Evolutionary conservation across 2,797 vertebrate species (phyloP).

Genomic region (Leptoclinus maculatus): DNA sequence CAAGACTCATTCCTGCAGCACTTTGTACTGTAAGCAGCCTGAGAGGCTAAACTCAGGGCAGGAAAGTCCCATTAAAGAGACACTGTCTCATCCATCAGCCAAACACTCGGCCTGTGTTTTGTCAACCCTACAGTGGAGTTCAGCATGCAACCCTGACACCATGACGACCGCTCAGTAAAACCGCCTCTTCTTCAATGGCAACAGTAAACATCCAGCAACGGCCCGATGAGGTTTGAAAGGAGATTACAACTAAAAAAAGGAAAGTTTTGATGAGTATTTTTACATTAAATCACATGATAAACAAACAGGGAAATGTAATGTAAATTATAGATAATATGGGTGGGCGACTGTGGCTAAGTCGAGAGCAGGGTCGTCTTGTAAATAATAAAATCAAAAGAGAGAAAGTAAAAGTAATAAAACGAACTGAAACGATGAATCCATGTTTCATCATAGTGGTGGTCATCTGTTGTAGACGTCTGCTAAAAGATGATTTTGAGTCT

Average conservation of each 20-base stretch:
- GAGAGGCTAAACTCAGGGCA: slow-evolving; percentile 24
- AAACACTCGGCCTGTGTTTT: slow-evolving; percentile 47
- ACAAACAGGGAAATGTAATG: background rate
- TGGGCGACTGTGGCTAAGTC: no score
- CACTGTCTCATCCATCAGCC: slow-evolving; percentile 17
- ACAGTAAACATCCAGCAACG: slow-evolving; percentile 54
- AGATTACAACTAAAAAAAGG: background rate
- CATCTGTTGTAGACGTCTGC: background rate
- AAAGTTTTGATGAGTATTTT: background rate
- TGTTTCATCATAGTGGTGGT: background rate
- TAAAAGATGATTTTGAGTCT: slow-evolving; percentile 28
- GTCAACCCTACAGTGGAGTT: slow-evolving; percentile 51
- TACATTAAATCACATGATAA: background rate
- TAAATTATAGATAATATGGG: background rate
- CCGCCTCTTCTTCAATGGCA: slow-evolving; percentile 30
- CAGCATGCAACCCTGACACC: slow-evolving; percentile 18
- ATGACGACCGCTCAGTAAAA: slow-evolving; percentile 43
- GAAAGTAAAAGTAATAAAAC: background rate
- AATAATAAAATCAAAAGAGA: background rate
- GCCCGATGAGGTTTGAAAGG: slow-evolving; percentile 28
- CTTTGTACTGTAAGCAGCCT: background rate
- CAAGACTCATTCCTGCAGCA: background rate
- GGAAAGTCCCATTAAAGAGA: background rate
- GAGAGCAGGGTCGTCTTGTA: no score
- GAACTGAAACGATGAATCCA: background rate